A percentile compares a stretch with the other conserved stretches of the same genome.
These are phyloP conservation scores for Eutolmus rufibarbis DNA, from an alignment of 2,888 invertebrate species.

Conservation along the genomic window DNA sequence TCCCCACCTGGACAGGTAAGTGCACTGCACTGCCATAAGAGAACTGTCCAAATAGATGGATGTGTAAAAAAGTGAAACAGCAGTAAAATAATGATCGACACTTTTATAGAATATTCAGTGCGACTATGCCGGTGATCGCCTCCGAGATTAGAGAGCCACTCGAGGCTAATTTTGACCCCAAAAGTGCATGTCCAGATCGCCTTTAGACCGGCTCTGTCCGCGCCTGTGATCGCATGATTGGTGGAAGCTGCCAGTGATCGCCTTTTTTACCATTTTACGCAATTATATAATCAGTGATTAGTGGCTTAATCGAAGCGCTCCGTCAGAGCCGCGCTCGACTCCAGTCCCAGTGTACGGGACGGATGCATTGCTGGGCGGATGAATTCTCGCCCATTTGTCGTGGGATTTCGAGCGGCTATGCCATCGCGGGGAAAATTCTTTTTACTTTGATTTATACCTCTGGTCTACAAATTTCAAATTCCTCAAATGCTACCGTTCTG, in stretches of 20 bases:
- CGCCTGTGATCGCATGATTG: background rate
- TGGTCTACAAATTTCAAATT: conserved; percentile 1
- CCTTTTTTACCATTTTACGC: background rate
- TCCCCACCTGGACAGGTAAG: background rate
- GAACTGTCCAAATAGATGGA: background rate
- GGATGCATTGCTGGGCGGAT: background rate
- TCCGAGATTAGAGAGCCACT: conserved; percentile 10
- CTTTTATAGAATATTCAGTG: conserved; percentile 34
- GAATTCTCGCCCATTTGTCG: conserved; percentile 24
- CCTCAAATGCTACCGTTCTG: background rate
- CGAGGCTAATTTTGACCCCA: conserved; percentile 27
- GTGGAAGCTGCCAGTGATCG: background rate
- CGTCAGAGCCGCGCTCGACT: background rate
- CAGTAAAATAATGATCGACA: conserved; percentile 36
- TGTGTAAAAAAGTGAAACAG: background rate
- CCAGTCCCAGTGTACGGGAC: background rate
- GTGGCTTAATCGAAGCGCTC: background rate
- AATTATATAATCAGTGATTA: conserved; percentile 29
- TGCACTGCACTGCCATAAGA: background rate
- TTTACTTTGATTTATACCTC: background rate
- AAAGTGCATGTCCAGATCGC: conserved; percentile 36
- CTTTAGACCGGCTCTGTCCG: background rate
- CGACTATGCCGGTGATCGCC: background rate
- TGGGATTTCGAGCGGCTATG: background rate
- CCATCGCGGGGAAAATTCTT: background rate